Conservation (phyloP, 2,888 invertebrate species). For the Macrophya alboannulata region DNA sequence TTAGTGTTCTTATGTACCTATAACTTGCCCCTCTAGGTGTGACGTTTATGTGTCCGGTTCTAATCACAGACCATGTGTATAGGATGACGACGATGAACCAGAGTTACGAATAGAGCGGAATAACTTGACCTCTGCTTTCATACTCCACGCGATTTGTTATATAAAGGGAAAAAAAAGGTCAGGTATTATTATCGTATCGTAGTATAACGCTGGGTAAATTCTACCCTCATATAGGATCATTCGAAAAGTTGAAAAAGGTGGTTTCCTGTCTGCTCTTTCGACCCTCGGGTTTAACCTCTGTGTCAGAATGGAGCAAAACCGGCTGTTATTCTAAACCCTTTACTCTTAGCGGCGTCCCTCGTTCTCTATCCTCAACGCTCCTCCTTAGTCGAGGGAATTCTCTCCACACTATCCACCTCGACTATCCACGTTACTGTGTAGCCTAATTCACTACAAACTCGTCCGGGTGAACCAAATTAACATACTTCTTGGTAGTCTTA, state of each 20-base stretch:
- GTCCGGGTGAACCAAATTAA: slow-evolving; percentile 31
- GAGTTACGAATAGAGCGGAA: not conserved
- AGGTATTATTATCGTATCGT: slow-evolving; percentile 20
- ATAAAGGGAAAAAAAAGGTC: slow-evolving; percentile 30
- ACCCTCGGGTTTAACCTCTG: slow-evolving; percentile 15
- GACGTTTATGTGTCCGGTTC: not conserved
- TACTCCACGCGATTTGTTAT: not conserved
- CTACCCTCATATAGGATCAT: slow-evolving; percentile 19
- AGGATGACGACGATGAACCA: not conserved
- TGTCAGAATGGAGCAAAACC: slow-evolving; percentile 14
- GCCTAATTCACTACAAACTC: slow-evolving; percentile 52
- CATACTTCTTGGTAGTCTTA: slow-evolving; percentile 36
- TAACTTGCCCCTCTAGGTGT: not conserved
- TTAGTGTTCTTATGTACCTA: not conserved
- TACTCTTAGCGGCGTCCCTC: slow-evolving; percentile 5
- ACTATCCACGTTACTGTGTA: not conserved
- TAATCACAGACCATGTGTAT: not conserved
- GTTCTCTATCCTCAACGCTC: not conserved
- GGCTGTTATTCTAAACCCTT: slow-evolving; percentile 50
- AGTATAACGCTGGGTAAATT: not conserved
- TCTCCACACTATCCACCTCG: slow-evolving; percentile 1
- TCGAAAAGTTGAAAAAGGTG: not conserved
- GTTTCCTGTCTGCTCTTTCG: slow-evolving; percentile 29
- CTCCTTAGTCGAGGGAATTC: slow-evolving; percentile 12
- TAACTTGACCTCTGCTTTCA: not conserved